Evolutionary conservation across 1,140 invertebrate species (phyloP).

Genomic region (Fopius arisanus): DNA sequence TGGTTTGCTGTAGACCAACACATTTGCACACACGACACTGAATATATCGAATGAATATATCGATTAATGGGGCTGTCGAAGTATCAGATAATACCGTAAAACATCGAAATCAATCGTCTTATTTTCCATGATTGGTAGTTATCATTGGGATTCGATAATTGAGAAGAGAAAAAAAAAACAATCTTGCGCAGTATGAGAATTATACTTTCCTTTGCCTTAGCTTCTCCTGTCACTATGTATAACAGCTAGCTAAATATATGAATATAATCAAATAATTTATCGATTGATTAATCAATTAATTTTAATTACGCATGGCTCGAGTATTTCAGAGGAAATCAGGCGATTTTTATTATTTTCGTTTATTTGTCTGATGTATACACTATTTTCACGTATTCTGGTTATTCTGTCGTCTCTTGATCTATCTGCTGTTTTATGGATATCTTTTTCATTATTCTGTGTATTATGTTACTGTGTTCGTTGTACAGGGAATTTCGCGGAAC

Average conservation of each 20-base stretch:
- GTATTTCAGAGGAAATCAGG: neutral
- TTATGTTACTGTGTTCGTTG: neutral
- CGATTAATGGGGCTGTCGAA: constrained; percentile 27
- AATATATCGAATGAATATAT: neutral
- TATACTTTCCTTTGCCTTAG: constrained; percentile 48
- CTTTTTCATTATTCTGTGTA: neutral
- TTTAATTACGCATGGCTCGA: constrained; percentile 1
- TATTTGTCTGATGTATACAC: constrained; percentile 25
- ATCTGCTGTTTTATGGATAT: neutral
- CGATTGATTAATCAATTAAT: neutral
- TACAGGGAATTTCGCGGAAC: constrained; percentile 25
- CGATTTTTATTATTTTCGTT: neutral
- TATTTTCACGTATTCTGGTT: constrained; percentile 36
- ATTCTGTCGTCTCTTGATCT: constrained; percentile 31
- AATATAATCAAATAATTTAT: constrained; percentile 54
- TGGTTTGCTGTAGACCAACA: constrained; percentile 14
- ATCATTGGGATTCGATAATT: too few relatives aligned
- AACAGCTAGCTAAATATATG: constrained; percentile 60
- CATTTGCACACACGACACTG: constrained; percentile 18
- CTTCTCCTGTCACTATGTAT: constrained; percentile 67
- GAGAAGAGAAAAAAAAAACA: neutral
- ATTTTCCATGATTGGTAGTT: too few relatives aligned
- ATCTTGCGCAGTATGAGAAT: neutral
- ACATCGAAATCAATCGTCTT: constrained; percentile 17
- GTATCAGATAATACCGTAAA: constrained; percentile 20